Evolutionary conservation across 2,888 invertebrate species (phyloP).

Genomic region (Drosophila emarginata): DNA sequence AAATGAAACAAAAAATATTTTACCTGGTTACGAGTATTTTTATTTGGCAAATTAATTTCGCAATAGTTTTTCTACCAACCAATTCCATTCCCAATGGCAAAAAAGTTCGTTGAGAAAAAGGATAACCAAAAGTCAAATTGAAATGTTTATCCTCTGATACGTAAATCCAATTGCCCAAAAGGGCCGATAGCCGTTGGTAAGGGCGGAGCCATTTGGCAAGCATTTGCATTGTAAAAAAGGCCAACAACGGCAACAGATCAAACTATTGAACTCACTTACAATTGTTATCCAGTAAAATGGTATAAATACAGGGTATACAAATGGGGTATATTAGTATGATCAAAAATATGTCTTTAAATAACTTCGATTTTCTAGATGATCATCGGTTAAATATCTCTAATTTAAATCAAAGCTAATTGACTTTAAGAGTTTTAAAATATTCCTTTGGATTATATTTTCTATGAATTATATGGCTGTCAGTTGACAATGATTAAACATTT

Average conservation of each 20-base stretch:
- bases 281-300: background rate
- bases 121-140: slow-evolving; percentile 67
- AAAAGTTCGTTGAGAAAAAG: slow-evolving; percentile 50
- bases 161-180: slow-evolving; percentile 67
- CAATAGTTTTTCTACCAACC: slow-evolving; percentile 39
- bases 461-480: too few relatives aligned
- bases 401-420: too few relatives aligned
- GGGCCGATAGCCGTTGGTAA: background rate
- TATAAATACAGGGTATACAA: background rate
- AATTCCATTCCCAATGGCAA: slow-evolving; percentile 33
- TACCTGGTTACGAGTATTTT: background rate
- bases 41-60: slow-evolving; percentile 64
- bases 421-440: too few relatives aligned
- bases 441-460: background rate
- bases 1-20: slow-evolving; percentile 3
- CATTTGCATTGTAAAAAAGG: slow-evolving; percentile 35
- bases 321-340: background rate
- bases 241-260: slow-evolving; percentile 12
- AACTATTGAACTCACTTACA: slow-evolving; percentile 6
- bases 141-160: slow-evolving; percentile 70
- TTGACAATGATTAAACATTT: too few relatives aligned
- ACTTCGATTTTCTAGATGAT: too few relatives aligned
- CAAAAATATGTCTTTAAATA: too few relatives aligned
- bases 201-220: slow-evolving; percentile 34
- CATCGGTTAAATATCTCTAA: too few relatives aligned